Evolutionary conservation across 1,140 invertebrate genomes (phyloP).

Genomic region (Yoshiicerus persimilis): DNA sequence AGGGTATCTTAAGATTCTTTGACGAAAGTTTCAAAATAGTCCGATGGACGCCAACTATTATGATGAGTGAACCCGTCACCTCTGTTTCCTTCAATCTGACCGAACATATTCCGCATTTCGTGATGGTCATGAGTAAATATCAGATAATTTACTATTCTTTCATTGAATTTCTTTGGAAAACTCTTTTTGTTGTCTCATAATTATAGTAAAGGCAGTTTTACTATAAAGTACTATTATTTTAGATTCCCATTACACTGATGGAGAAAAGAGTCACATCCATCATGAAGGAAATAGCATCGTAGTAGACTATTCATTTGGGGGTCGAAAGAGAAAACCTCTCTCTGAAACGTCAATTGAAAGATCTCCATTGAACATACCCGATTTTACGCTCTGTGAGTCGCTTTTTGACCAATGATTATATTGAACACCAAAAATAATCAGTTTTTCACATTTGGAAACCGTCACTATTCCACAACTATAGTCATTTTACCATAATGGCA

Average conservation of each 20-base stretch:
- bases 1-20: slow-evolving; percentile 38
- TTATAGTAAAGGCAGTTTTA: too few species aligned
- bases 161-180: background rate
- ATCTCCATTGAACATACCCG: slow-evolving; percentile 2
- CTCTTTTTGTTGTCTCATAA: too few species aligned
- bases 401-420: too few species aligned
- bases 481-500: too few species aligned
- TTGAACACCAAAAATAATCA: too few species aligned
- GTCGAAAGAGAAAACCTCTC: background rate
- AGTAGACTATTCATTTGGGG: slow-evolving; percentile 41
- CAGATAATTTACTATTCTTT: background rate
- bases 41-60: slow-evolving; percentile 35
- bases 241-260: background rate
- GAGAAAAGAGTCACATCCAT: background rate
- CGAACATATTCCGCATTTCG: slow-evolving; percentile 6
- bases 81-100: slow-evolving; percentile 37
- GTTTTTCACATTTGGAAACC: too few species aligned
- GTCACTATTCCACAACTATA: too few species aligned
- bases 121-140: background rate
- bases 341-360: slow-evolving; percentile 44
- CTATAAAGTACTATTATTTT: too few species aligned
- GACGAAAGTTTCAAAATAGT: slow-evolving; percentile 39
- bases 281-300: slow-evolving; percentile 28
- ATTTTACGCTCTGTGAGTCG: slow-evolving; percentile 40
- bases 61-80: background rate